Evolutionary conservation across 2,888 invertebrate species (phyloP), one percentile per base, ranked within the genome.

Genomic region (Panzeria rudis): DNA sequence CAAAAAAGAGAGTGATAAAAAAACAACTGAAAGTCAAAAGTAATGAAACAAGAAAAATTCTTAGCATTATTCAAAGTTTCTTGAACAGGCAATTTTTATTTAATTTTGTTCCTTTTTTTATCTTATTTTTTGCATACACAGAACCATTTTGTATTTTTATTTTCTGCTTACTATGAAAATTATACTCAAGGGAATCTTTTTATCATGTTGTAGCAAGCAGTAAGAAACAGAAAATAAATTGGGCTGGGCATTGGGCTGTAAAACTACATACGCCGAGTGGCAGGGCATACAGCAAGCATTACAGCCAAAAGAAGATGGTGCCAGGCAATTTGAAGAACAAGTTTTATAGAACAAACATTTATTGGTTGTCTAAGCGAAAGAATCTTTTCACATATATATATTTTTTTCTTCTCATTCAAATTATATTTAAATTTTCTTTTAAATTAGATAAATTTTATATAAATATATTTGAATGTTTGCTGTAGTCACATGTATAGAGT

Each of bases 111-210:
- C 87, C 76, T 82, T 86, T 77, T 79, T 38, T 38, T 38, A 7
- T 35, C 9, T 7, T 11, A 35, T 35, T 35, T 35, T 7, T 35
- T 35, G 2, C 11, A 7, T 35, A 69, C 41, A 47, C 35, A 56
- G 9, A 77, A 47, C 35, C 68, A 56, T 77, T 77, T 77, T 59
- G 69, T 78, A 52, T 69, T 62, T 52, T 68, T 79, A 54, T 44
- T 78, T 72, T 68, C 54, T 77, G 71, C 68, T 84, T 82, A 78
- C 68, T 50, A 59, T 79, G 89, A 87, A 87, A 91, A 90, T 89
- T 89, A 89, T 87, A 88, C 90, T 87, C 87, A 66, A 35, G 91
- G 90, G 89, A 88, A 88, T 88, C 87, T 81, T 76, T 66, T 73
- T 72, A 79, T 81, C 59, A 81, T 75, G 54, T 52, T 66, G 25